Percentiles rank a stretch among this genome's conserved stretches.
These are phyloP conservation scores for Pachycephala philippinensis DNA, from an alignment of 2,113 vertebrate genomes.

Conservation along the genomic window DNA sequence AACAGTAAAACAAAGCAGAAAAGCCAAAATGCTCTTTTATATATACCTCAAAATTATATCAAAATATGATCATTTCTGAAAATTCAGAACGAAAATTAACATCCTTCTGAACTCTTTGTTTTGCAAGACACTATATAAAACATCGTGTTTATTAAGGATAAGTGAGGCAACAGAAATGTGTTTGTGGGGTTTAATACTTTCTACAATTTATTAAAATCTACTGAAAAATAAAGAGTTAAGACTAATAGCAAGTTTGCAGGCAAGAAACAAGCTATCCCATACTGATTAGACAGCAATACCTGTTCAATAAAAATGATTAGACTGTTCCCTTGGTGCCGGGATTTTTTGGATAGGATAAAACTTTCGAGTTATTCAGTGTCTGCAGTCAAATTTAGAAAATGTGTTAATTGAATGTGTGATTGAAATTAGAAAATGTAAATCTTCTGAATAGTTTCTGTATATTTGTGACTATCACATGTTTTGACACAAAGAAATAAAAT, in stretches of 20 bases:
- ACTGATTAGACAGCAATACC: background rate
- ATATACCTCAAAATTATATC: background rate
- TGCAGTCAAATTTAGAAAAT: background rate
- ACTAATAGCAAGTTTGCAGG: background rate
- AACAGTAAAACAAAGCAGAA: background rate
- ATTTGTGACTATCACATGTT: background rate
- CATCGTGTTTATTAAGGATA: background rate
- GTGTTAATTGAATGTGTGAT: background rate
- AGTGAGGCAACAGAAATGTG: background rate
- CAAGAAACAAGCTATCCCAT: background rate
- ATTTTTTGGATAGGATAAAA: background rate
- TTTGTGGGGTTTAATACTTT: background rate
- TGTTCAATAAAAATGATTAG: background rate
- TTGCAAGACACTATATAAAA: background rate
- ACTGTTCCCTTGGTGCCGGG: background rate
- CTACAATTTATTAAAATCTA: background rate
- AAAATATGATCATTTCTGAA: background rate
- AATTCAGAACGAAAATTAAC: background rate
- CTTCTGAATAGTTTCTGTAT: background rate
- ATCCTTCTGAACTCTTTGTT: background rate
- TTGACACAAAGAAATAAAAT: background rate
- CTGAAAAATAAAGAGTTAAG: background rate
- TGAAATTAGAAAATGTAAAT: background rate
- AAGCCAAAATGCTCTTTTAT: background rate
- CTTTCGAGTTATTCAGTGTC: background rate